These are phyloP conservation scores for Cygnus olor DNA, from an alignment of 2,797 vertebrate species.

Conservation along the genomic window DNA sequence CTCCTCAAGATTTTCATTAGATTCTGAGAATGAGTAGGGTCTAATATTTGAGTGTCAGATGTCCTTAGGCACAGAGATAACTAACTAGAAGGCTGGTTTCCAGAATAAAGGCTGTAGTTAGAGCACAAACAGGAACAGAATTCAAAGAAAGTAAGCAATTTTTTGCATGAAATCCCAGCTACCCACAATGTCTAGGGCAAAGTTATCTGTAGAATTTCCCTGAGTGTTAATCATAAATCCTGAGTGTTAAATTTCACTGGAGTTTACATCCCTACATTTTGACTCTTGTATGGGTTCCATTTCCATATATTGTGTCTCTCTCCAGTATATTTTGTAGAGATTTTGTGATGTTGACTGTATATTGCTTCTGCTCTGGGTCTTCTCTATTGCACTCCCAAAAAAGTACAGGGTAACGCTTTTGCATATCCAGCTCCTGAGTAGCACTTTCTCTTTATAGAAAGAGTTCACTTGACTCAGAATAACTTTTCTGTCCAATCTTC, in stretches of 20 bases:
- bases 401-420: not conserved
- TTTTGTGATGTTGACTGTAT: not conserved
- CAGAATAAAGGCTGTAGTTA: not conserved
- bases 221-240: not conserved
- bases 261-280: not conserved
- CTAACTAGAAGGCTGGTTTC: not conserved
- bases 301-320: not conserved
- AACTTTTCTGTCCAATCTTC: not conserved
- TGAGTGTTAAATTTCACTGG: not conserved
- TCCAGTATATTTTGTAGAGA: not conserved
- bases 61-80: not conserved
- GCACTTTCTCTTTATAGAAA: not conserved
- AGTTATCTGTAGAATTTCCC: not conserved
- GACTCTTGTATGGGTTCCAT: not conserved
- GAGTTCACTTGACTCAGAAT: not conserved
- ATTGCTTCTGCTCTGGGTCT: not conserved
- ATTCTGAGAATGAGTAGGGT: not conserved
- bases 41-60: not conserved
- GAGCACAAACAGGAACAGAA: not conserved
- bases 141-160: not conserved
- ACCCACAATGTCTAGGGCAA: not conserved
- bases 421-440: not conserved
- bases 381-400: not conserved
- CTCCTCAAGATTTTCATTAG: not conserved
- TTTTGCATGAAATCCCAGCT: not conserved